Evolutionary conservation across 1,140 invertebrate genomes (phyloP).

Genomic region (Halyomorpha halys): DNA sequence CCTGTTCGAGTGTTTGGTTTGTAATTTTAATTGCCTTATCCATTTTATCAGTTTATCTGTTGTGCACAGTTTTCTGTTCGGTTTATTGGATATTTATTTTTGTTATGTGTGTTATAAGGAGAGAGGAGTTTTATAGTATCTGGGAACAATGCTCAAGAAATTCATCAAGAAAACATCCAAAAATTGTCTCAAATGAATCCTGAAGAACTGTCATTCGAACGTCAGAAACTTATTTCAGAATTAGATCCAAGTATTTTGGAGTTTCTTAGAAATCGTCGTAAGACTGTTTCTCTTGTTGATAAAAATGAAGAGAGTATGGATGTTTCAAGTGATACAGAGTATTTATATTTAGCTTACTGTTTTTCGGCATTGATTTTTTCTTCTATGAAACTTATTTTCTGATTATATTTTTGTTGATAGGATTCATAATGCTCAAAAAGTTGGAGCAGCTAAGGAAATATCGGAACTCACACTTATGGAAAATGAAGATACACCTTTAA

Average conservation of each 20-base stretch:
- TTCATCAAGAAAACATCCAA: constrained; percentile 64
- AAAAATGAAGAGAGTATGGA: no score
- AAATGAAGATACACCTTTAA: constrained; percentile 30
- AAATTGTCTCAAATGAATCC: constrained; percentile 55
- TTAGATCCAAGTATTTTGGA: constrained; percentile 55
- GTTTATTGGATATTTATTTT: neutral
- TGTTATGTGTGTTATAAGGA: constrained; percentile 28
- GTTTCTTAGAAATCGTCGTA: constrained; percentile 50
- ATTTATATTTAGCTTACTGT: neutral
- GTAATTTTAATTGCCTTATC: neutral
- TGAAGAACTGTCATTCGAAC: constrained; percentile 64
- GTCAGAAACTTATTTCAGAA: constrained; percentile 49
- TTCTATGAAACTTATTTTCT: neutral
- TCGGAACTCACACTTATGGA: constrained; percentile 14
- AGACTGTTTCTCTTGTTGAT: constrained; percentile 25
- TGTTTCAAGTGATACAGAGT: neutral
- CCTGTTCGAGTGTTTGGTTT: neutral
- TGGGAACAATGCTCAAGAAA: constrained; percentile 44
- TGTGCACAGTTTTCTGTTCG: neutral
- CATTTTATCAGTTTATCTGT: no score
- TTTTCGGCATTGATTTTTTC: neutral
- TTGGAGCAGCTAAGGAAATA: neutral
- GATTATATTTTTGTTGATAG: constrained; percentile 13
- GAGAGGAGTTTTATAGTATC: constrained; percentile 43
- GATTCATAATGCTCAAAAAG: neutral